Evolutionary conservation across 1,140 invertebrate genomes (phyloP).

Genomic region (Leptestheria dahalacensis): DNA sequence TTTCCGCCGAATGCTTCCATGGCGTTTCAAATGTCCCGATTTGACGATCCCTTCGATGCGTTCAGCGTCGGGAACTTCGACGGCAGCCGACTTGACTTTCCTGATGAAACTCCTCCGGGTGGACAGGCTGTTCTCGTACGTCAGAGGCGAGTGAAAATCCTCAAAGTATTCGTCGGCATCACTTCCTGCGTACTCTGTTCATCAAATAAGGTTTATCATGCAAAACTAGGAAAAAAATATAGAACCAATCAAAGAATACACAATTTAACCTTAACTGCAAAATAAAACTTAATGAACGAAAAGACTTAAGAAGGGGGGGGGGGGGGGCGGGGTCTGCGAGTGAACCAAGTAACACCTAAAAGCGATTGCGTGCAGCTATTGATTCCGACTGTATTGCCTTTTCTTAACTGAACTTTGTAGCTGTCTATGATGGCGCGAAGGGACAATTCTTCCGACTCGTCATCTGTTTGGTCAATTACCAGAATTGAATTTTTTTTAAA

Average conservation of each 20-base stretch:
- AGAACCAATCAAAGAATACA: not conserved
- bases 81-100: conserved; percentile 25
- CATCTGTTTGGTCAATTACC: not conserved
- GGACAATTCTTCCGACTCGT: not conserved
- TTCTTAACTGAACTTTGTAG: conserved; percentile 7
- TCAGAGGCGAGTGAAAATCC: conserved; percentile 26
- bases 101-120: conserved; percentile 26
- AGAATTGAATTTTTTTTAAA: not conserved
- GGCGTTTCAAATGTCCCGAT: conserved; percentile 23
- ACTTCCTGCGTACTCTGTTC: conserved; percentile 1
- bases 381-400: not conserved
- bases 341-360: not conserved
- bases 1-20: conserved; percentile 23
- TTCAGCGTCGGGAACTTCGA: conserved; percentile 25
- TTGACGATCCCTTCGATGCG: conserved; percentile 24
- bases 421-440: conserved; percentile 7
- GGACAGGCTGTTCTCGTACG: conserved; percentile 27
- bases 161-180: conserved; percentile 27
- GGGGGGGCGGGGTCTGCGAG: no score
- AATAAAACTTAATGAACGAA: not conserved
- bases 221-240: not conserved
- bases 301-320: conserved; percentile 1
- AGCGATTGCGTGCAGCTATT: not conserved
- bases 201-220: not conserved
- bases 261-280: not conserved